A percentile compares a stretch with the other conserved stretches of the same genome.
phyloP scores from a whole-genome alignment of 2,797 vertebrate genomes.

The Arnoldichthys spilopterus region DNA sequence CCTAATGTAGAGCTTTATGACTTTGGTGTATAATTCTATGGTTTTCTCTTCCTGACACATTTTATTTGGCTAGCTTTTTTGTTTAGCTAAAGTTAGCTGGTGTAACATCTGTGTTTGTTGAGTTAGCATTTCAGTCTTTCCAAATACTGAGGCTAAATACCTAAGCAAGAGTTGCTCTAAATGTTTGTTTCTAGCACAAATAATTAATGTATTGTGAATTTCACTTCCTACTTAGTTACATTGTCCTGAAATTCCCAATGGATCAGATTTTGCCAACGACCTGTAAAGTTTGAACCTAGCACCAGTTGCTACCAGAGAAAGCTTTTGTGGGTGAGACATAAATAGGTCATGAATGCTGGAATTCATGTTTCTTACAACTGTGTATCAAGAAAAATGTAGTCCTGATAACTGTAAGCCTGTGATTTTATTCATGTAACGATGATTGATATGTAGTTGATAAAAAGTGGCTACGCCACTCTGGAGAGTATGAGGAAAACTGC shows the following conservation, averaged over 20 bases:
- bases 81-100: no score
- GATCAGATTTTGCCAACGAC: neutral
- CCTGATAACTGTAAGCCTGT: no score
- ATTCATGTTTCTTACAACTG: neutral
- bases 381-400: constrained; percentile 1
- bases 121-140: no score
- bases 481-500: constrained; percentile 47
- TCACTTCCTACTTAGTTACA: neutral
- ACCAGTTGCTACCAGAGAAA: neutral
- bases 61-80: no score
- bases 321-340: neutral
- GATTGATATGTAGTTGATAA: constrained; percentile 34
- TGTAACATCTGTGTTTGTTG: no score
- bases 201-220: no score
- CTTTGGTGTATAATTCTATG: no score
- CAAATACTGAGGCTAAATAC: no score
- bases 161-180: no score
- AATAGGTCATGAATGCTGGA: neutral
- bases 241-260: neutral
- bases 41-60: no score
- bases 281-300: neutral
- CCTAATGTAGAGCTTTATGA: no score
- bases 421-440: constrained; percentile 32
- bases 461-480: constrained; percentile 43
- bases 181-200: no score